A percentile compares a stretch with the other conserved stretches of the same genome.
Evolutionary conservation across 2,888 invertebrate genomes (phyloP).

Genomic region (Thecophora atra): DNA sequence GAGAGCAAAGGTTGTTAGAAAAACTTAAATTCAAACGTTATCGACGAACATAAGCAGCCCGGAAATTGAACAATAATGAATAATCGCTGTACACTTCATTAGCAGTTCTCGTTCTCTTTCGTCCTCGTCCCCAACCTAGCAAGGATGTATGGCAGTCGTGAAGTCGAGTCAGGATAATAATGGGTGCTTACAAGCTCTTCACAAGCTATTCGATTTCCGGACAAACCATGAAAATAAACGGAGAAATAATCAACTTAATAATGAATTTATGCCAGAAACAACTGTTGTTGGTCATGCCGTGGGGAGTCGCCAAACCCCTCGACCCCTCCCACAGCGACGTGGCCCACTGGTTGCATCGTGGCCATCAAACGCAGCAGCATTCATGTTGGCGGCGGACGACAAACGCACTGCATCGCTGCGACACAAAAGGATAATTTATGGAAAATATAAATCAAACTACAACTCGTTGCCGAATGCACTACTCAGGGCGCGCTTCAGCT

Average conservation of each 20-base stretch:
- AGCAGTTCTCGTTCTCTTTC: not conserved
- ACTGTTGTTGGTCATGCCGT: not conserved
- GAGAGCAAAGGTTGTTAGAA: not conserved
- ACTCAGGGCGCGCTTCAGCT: not conserved
- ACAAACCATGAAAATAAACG: constrained; percentile 31
- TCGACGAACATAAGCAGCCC: not conserved
- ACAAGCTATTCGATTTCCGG: constrained; percentile 27
- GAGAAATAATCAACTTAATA: constrained; percentile 31
- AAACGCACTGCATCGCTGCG: constrained; percentile 24
- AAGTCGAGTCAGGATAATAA: constrained; percentile 28
- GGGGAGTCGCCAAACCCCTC: not conserved
- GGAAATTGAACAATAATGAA: constrained; percentile 19
- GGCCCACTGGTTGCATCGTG: constrained; percentile 20
- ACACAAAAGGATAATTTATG: constrained; percentile 37
- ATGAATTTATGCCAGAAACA: not conserved
- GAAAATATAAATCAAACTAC: constrained; percentile 35
- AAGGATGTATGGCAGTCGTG: too few species aligned
- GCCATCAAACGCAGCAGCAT: constrained; percentile 25
- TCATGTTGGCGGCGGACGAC: constrained; percentile 28
- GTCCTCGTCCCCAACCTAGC: too few species aligned
- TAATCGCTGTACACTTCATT: constrained; percentile 14
- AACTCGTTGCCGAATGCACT: constrained; percentile 30
- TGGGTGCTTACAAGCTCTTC: constrained; percentile 16
- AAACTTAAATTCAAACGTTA: not conserved
- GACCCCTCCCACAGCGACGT: too few species aligned